These are phyloP conservation scores for Sebastes itinus DNA, from an alignment of 2,797 vertebrate species.

Conservation along the genomic window DNA sequence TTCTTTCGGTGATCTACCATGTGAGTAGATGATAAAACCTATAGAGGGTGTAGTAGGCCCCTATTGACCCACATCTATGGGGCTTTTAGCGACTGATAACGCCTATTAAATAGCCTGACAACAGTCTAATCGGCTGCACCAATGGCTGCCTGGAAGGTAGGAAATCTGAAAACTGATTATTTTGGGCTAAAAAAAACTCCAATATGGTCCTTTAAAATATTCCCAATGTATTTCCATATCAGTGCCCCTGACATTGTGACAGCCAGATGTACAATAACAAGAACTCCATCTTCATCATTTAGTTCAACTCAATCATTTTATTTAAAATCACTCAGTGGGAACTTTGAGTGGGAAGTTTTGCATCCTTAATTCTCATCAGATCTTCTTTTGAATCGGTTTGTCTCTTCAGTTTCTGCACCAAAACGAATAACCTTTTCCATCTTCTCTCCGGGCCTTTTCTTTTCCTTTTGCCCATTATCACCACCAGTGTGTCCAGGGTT, in stretches of 20 bases:
- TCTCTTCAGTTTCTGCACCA: not conserved
- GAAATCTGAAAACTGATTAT: not conserved
- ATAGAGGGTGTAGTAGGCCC: too few species aligned
- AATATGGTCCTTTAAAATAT: not conserved
- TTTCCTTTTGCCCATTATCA: conserved; percentile 9
- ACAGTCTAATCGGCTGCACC: too few species aligned
- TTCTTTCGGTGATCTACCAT: too few species aligned
- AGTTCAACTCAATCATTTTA: not conserved
- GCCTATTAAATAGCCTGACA: too few species aligned
- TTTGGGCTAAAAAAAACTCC: not conserved
- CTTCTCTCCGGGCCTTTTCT: conserved; percentile 1
- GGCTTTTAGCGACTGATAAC: accelerated
- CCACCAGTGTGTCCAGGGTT: not conserved
- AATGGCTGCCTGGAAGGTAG: not conserved
- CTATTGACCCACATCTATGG: too few species aligned
- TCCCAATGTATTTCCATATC: not conserved
- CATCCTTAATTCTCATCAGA: not conserved
- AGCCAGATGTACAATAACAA: not conserved
- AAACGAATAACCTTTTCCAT: conserved; percentile 9
- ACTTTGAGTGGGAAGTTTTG: not conserved
- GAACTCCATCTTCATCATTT: not conserved
- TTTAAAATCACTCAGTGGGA: not conserved
- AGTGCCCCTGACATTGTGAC: not conserved
- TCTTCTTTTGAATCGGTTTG: not conserved
- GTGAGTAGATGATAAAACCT: too few species aligned